These are phyloP conservation scores for Acrobasis suavella DNA, from an alignment of 2,888 invertebrate genomes.

Conservation along the genomic window DNA sequence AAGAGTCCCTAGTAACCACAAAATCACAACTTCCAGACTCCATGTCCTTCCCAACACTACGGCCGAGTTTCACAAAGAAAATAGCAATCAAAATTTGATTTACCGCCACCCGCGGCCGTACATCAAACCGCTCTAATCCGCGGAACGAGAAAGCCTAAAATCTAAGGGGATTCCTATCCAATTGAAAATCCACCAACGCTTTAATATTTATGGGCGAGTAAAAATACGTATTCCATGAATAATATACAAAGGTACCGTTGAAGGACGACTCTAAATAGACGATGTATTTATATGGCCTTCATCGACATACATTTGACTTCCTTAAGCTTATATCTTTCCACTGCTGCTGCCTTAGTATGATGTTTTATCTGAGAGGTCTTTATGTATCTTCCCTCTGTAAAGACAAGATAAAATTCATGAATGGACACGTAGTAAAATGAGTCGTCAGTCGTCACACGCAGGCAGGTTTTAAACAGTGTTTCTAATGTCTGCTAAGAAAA, in stretches of 20 bases:
- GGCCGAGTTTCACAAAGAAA: constrained; percentile 79
- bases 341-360: no score
- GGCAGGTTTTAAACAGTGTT: no score
- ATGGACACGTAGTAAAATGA: no score
- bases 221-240: constrained; percentile 71
- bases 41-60: constrained; percentile 6
- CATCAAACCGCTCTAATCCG: constrained; percentile 78
- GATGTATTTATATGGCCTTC: background rate
- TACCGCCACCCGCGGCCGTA: constrained; percentile 80
- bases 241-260: constrained; percentile 48
- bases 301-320: background rate
- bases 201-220: constrained; percentile 76
- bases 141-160: constrained; percentile 73
- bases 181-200: constrained; percentile 74
- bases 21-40: no score
- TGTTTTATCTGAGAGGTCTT: no score
- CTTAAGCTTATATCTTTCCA: no score
- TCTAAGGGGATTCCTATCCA: constrained; percentile 74
- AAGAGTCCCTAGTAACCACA: no score
- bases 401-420: no score
- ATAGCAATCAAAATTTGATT: constrained; percentile 83
- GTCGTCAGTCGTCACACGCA: no score
- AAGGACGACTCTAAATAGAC: constrained; percentile 10
- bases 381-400: no score
- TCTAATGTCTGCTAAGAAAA: no score